A percentile compares a stretch with the other conserved stretches of the same genome.
Evolutionary conservation across 2,113 vertebrate genomes (phyloP).

Genomic region (Narcine bancroftii): DNA sequence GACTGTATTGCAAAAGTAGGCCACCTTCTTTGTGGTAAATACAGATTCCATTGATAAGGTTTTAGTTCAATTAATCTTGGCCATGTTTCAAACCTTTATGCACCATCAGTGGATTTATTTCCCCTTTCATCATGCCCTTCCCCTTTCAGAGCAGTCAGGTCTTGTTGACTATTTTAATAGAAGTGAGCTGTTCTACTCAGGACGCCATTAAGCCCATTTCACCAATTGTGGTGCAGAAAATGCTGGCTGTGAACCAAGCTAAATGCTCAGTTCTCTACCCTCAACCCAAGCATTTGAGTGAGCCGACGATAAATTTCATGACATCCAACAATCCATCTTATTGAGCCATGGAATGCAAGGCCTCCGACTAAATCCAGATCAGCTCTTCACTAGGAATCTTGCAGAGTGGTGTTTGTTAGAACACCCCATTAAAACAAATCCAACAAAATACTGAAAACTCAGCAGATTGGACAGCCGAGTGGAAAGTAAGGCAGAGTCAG

Average conservation of each 20-base stretch:
- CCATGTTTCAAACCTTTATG: not conserved
- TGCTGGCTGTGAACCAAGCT: not conserved
- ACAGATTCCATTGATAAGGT: not conserved
- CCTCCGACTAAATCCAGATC: not conserved
- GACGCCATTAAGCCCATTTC: not conserved
- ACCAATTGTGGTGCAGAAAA: not conserved
- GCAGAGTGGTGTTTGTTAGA: not conserved
- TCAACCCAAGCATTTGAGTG: not conserved
- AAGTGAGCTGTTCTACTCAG: not conserved
- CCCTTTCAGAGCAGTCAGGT: not conserved
- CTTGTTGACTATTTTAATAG: not conserved
- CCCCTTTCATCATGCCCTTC: not conserved
- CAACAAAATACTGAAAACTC: too few relatives aligned
- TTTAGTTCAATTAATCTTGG: not conserved
- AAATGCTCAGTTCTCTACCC: not conserved
- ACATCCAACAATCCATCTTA: not conserved
- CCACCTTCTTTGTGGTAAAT: not conserved
- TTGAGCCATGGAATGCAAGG: too few relatives aligned
- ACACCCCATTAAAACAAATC: not conserved
- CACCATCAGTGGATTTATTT: not conserved
- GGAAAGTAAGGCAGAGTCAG: too few relatives aligned
- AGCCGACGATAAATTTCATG: not conserved
- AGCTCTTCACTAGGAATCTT: not conserved
- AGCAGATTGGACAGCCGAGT: too few relatives aligned
- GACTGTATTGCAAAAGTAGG: not conserved